Evolutionary conservation across 2,797 vertebrate species (phyloP).

Genomic region (Myotis myotis): DNA sequence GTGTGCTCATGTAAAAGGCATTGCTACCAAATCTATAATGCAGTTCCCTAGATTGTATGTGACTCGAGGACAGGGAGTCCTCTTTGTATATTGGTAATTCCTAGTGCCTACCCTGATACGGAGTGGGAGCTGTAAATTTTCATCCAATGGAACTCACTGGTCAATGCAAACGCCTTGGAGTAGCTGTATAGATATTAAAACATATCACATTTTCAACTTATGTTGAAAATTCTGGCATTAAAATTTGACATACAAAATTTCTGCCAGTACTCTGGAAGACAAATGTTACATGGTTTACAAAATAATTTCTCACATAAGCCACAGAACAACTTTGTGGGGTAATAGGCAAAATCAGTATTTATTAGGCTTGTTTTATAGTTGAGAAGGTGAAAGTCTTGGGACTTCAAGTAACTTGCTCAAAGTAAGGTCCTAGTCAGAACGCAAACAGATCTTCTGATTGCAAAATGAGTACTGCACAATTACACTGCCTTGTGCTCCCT

Average conservation of each 20-base stretch:
- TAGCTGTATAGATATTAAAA: background rate
- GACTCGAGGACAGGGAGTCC: background rate
- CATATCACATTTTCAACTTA: background rate
- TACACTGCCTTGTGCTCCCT: background rate
- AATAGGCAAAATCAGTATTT: background rate
- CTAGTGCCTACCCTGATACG: background rate
- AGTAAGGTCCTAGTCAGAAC: conserved; percentile 1
- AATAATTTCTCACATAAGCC: conserved; percentile 29
- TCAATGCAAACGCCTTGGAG: background rate
- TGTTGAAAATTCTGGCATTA: background rate
- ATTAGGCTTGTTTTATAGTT: background rate
- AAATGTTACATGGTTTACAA: background rate
- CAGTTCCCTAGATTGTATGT: background rate
- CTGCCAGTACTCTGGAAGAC: background rate
- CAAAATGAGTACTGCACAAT: conserved; percentile 60
- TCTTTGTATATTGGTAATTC: background rate
- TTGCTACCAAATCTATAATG: background rate
- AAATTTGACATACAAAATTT: background rate
- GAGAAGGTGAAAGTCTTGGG: background rate
- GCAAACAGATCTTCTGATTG: conserved; percentile 47
- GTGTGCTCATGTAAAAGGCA: background rate
- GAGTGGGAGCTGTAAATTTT: background rate
- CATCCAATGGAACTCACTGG: background rate
- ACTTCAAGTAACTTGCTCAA: background rate
- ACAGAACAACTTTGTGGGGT: background rate